Percentiles rank a stretch among this genome's conserved stretches.
Conservation (phyloP, 2,113 vertebrate species). For the Lagopus leucura region DNA sequence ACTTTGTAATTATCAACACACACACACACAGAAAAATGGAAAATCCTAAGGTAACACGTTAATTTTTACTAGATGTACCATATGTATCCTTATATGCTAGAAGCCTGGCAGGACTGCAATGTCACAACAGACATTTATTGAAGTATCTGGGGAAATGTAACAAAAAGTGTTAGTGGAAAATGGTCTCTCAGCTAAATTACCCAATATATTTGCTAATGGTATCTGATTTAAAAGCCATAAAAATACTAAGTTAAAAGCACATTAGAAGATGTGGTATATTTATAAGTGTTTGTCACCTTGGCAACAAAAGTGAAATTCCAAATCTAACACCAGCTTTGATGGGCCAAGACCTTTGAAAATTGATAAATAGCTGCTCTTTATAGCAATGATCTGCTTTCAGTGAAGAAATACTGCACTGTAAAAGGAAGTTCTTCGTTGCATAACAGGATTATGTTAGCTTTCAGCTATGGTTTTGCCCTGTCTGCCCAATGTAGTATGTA, state of each 20-base stretch:
- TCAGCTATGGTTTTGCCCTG: conserved; percentile 39
- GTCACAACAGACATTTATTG: conserved; percentile 86
- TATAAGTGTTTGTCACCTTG: conserved; percentile 88
- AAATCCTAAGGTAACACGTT: conserved; percentile 74
- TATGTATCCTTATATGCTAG: conserved; percentile 70
- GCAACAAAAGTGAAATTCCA: conserved; percentile 84
- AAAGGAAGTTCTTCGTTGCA: conserved; percentile 53
- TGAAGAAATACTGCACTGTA: conserved; percentile 63
- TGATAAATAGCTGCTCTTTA: conserved; percentile 82
- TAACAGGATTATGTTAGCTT: conserved; percentile 48
- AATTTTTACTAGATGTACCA: conserved; percentile 79
- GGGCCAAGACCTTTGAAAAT: conserved; percentile 86
- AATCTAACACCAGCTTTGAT: conserved; percentile 82
- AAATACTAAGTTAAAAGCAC: conserved; percentile 88
- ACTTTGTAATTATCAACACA: conserved; percentile 72
- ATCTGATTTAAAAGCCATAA: conserved; percentile 89
- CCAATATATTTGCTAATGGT: conserved; percentile 89
- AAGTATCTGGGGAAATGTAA: conserved; percentile 84
- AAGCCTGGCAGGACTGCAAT: conserved; percentile 78
- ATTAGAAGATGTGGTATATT: conserved; percentile 86
- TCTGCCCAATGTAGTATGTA: conserved; percentile 5
- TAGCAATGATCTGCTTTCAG: conserved; percentile 77
- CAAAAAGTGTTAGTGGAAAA: conserved; percentile 85
- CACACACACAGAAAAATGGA: conserved; percentile 62
- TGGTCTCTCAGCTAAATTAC: conserved; percentile 88